Evolutionary conservation across 2,888 invertebrate species (phyloP).

Genomic region (Pandemis cinnamomeana): DNA sequence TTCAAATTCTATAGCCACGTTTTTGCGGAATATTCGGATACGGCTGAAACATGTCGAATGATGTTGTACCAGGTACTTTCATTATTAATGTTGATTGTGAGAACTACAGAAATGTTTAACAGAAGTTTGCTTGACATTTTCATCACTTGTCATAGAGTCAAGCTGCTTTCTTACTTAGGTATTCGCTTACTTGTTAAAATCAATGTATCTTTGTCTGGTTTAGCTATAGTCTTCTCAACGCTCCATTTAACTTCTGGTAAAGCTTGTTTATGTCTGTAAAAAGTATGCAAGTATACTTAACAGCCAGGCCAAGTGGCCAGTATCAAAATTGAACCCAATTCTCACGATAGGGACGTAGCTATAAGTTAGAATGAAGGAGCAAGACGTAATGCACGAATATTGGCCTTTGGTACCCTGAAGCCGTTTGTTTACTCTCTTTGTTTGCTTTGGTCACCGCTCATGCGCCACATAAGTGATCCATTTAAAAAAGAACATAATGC

Average conservation of each 20-base stretch:
- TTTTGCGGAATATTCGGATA: background rate
- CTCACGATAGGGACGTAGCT: background rate
- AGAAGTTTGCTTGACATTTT: too few relatives aligned
- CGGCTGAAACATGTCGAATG: background rate
- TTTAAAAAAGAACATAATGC: slow-evolving; percentile 26
- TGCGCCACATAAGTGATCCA: slow-evolving; percentile 36
- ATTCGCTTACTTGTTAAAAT: too few relatives aligned
- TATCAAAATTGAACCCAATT: background rate
- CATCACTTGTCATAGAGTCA: too few relatives aligned
- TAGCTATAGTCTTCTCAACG: too few relatives aligned
- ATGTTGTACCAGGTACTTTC: background rate
- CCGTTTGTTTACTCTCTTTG: slow-evolving; percentile 19
- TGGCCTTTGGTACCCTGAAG: background rate
- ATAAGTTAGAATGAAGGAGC: background rate
- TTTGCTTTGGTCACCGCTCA: slow-evolving; percentile 19
- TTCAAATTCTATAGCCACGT: background rate
- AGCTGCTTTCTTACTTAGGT: too few relatives aligned
- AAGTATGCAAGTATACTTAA: too few relatives aligned
- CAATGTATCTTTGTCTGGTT: too few relatives aligned
- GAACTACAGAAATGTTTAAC: too few relatives aligned
- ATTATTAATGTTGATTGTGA: too few relatives aligned
- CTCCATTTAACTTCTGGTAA: too few relatives aligned
- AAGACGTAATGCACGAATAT: background rate
- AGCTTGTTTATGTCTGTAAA: too few relatives aligned
- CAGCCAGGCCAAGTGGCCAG: background rate